Evolutionary conservation across 2,113 vertebrate genomes (phyloP).

Genomic region (Myiagra hebetior): DNA sequence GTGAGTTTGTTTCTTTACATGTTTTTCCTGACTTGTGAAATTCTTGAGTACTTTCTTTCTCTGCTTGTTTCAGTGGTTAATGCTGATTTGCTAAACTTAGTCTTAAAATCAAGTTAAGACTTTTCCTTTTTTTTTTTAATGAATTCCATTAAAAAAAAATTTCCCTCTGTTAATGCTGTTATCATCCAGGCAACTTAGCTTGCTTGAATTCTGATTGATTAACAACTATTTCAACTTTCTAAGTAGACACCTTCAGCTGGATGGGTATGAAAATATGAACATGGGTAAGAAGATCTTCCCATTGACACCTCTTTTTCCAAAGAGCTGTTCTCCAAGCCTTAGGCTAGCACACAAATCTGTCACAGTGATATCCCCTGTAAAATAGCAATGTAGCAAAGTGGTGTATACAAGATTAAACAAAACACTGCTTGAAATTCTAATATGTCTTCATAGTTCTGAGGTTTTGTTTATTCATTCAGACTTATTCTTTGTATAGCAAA

Average conservation of each 20-base stretch:
- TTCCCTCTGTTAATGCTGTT: background rate
- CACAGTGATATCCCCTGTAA: background rate
- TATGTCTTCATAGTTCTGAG: slow-evolving; percentile 6
- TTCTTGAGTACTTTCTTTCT: background rate
- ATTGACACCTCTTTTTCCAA: background rate
- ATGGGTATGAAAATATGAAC: background rate
- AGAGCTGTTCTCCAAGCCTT: background rate
- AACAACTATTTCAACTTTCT: background rate
- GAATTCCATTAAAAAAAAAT: background rate
- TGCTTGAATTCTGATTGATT: background rate
- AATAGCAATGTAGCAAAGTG: background rate
- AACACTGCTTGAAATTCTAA: slow-evolving; percentile 18
- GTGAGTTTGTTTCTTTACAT: background rate
- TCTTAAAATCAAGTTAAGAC: background rate
- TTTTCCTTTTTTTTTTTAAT: background rate
- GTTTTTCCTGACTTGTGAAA: background rate
- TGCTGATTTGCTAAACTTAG: background rate
- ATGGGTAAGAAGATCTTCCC: background rate
- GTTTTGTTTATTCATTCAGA: slow-evolving; percentile 33
- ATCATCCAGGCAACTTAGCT: background rate
- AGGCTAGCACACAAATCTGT: background rate
- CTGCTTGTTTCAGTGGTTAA: background rate
- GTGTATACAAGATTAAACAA: background rate
- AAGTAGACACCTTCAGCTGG: background rate
- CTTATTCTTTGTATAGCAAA: slow-evolving; percentile 52